Conservation (phyloP, 2,888 invertebrate species). For the Lasiommata megera region DNA sequence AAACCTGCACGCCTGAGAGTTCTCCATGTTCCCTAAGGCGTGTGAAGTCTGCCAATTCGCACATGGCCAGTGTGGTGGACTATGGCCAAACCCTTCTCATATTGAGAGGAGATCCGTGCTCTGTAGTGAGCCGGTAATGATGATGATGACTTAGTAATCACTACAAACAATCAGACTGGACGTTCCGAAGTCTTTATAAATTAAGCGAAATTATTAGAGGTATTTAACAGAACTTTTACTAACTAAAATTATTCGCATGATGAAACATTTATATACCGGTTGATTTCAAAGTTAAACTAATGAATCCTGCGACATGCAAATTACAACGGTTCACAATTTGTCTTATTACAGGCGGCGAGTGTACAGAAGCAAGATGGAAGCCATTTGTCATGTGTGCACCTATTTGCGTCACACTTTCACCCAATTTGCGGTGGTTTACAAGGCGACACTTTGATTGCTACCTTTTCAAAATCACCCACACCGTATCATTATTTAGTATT, state of each 20-base stretch:
- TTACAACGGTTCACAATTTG: constrained; percentile 47
- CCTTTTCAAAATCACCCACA: constrained; percentile 27
- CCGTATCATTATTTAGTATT: constrained; percentile 20
- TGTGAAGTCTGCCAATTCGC: too few species aligned
- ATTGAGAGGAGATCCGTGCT: too few species aligned
- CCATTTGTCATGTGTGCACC: constrained; percentile 73
- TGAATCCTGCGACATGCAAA: constrained; percentile 58
- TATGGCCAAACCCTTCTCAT: too few species aligned
- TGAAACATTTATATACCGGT: constrained; percentile 13
- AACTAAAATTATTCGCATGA: neutral
- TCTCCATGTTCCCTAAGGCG: too few species aligned
- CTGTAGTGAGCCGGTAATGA: too few species aligned
- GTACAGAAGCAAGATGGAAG: constrained; percentile 51
- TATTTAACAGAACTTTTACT: too few species aligned
- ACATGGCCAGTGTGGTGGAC: too few species aligned
- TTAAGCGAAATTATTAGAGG: too few species aligned
- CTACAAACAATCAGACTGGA: too few species aligned
- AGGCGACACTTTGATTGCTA: constrained; percentile 54
- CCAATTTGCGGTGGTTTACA: constrained; percentile 64
- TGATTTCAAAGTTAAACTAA: constrained; percentile 18
- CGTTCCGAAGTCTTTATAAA: too few species aligned
- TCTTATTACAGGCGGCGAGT: constrained; percentile 54
- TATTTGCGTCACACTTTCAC: constrained; percentile 76
- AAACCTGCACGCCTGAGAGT: too few species aligned
- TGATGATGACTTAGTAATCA: too few species aligned